Percentiles rank a stretch among this genome's conserved stretches.
phyloP scores from a whole-genome alignment of 2,113 vertebrate genomes.

The Tricholaema leucomelas region DNA sequence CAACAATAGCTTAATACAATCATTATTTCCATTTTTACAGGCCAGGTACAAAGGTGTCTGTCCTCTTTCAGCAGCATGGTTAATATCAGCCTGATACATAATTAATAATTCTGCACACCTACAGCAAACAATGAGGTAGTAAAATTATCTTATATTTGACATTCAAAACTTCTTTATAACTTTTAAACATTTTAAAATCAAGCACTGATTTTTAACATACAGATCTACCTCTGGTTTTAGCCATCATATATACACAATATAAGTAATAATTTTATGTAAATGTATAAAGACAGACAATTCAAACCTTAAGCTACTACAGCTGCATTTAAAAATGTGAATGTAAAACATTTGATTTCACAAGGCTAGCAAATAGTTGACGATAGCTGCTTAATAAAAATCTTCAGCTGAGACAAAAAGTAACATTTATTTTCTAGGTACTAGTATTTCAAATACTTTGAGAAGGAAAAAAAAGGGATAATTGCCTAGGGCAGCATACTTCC shows the following conservation, averaged over 20 bases:
- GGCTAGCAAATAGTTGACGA: background rate
- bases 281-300: background rate
- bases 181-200: background rate
- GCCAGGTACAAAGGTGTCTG: constrained; percentile 89
- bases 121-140: constrained; percentile 24
- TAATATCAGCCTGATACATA: constrained; percentile 83
- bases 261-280: background rate
- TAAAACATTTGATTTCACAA: background rate
- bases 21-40: constrained; percentile 82
- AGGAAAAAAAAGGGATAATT: background rate
- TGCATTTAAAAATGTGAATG: background rate
- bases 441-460: background rate
- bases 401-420: background rate
- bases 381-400: background rate
- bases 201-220: background rate
- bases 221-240: background rate
- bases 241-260: background rate
- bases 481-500: background rate
- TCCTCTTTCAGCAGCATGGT: constrained; percentile 80
- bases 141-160: background rate
- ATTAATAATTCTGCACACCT: constrained; percentile 91
- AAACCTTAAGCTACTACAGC: background rate
- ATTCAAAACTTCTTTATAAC: background rate
- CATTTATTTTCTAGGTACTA: background rate
- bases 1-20: constrained; percentile 85